A percentile compares a stretch with the other conserved stretches of the same genome.
These are phyloP conservation scores for Drosophila mettleri DNA, from an alignment of 2,888 invertebrate genomes.

Conservation along the genomic window DNA sequence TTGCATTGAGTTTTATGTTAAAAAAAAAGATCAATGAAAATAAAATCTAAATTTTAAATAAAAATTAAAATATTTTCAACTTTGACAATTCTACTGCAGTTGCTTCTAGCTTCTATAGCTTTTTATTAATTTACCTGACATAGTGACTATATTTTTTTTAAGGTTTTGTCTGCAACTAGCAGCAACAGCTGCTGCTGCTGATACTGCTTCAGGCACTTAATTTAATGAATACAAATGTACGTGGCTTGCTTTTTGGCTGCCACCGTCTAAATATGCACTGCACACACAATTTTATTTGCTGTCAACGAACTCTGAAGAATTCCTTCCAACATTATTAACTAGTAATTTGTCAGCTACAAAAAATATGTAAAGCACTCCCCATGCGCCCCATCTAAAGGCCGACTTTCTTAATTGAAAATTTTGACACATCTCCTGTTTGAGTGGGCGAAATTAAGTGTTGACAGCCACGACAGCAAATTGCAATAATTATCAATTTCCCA, in stretches of 20 bases:
- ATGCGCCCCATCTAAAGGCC: background rate
- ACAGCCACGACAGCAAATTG: conserved; percentile 4
- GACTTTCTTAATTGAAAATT: conserved; percentile 42
- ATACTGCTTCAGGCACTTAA: conserved; percentile 10
- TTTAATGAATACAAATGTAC: conserved; percentile 46
- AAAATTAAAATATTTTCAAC: background rate
- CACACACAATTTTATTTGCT: background rate
- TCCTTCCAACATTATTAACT: conserved; percentile 30
- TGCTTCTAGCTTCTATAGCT: background rate
- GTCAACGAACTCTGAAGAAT: conserved; percentile 33
- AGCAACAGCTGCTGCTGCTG: background rate
- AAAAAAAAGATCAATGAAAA: too few species aligned
- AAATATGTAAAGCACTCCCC: background rate
- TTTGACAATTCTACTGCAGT: background rate
- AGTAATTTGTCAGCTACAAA: conserved; percentile 19
- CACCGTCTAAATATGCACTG: conserved; percentile 8
- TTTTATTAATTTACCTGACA: conserved; percentile 4
- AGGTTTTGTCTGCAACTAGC: background rate
- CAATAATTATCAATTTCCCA: conserved; percentile 34
- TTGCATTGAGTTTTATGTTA: too few species aligned
- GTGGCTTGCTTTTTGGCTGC: conserved; percentile 25
- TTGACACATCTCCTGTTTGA: conserved; percentile 19
- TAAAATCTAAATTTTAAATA: too few species aligned
- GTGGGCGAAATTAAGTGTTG: background rate
- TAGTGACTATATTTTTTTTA: conserved; percentile 1